phyloP scores from a whole-genome alignment of 2,888 invertebrate species.

The Choreutis nemorana region DNA sequence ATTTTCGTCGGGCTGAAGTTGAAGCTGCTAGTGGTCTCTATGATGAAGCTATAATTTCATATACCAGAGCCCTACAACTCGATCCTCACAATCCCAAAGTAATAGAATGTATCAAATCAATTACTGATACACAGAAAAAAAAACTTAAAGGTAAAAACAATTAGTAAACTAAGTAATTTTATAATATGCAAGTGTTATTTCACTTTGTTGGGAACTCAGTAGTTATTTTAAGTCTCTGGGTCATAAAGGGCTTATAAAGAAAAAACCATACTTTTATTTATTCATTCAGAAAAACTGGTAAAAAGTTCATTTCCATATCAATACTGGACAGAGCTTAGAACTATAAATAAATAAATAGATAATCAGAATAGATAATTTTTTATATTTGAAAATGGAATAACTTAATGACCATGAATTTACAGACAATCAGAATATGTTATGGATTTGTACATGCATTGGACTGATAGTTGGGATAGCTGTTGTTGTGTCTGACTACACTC shows the following conservation, averaged over 20 bases:
- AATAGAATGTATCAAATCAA: slow-evolving; percentile 67
- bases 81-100: slow-evolving; percentile 73
- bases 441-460: slow-evolving; percentile 79
- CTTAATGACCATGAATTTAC: too few species aligned
- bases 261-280: too few species aligned
- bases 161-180: too few species aligned
- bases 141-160: slow-evolving; percentile 63
- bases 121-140: slow-evolving; percentile 66
- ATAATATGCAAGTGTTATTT: background rate
- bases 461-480: slow-evolving; percentile 74
- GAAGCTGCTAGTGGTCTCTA: slow-evolving; percentile 73
- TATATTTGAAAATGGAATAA: too few species aligned
- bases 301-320: too few species aligned
- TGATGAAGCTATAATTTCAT: slow-evolving; percentile 73
- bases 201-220: too few species aligned
- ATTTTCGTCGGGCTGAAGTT: slow-evolving; percentile 76
- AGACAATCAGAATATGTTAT: slow-evolving; percentile 76
- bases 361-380: too few species aligned
- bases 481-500: slow-evolving; percentile 73
- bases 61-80: slow-evolving; percentile 71
- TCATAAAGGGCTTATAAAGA: too few species aligned
- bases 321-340: too few species aligned
- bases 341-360: too few species aligned
- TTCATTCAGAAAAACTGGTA: too few species aligned
- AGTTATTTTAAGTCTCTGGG: too few species aligned